Evolutionary conservation across 1,140 invertebrate genomes (phyloP), one percentile per base, ranked within the genome.

Genomic region (Charaxes varanes): DNA sequence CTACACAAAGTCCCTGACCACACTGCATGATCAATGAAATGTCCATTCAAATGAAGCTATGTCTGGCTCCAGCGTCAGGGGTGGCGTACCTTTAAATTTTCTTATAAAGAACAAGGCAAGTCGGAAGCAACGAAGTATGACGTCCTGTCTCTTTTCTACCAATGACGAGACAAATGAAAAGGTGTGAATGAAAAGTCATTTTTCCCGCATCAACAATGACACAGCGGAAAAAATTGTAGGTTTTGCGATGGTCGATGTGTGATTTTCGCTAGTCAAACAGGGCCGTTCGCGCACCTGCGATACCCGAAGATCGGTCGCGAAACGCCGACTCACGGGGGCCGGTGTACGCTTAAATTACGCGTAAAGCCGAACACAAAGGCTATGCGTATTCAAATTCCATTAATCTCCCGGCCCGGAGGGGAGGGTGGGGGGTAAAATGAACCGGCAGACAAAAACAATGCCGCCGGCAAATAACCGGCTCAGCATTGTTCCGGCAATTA

Each of bases 401-500:
- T 82, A 82, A 80, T 82, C 74, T 80, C 76, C 66, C 48, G 70
- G 38, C 48, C 58, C 58, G 58, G 62, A n/a, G n/a, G 68, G 71
- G 62, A 68, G 61, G 68, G 69, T 67, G 69, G 72, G 69, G 72
- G 71, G 71, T 74, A 77, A 80, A 78, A 78, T 78, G 74, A 82
- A 80, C 78, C 73, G 66, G 68, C 73, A 76, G 76, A 82, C 78
- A 80, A 82, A 82, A 82, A 82, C 78, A 82, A 82, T 79, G 74
- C 74, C 78, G 70, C 71, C 61, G 71, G 78, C 78, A 70, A 79
- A 82, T 79, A 82, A 79, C 78, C 74, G 69, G 78, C 74, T 79
- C 78, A 77, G 78, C 78, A 80, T 82, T 82, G 78, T 82, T 82
- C 78, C 78, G 76, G 76, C 78, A 82, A 82, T 82, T 80, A 82